phyloP scores from a whole-genome alignment of 1,140 invertebrate species.

The Alviniconcha marisindica region DNA sequence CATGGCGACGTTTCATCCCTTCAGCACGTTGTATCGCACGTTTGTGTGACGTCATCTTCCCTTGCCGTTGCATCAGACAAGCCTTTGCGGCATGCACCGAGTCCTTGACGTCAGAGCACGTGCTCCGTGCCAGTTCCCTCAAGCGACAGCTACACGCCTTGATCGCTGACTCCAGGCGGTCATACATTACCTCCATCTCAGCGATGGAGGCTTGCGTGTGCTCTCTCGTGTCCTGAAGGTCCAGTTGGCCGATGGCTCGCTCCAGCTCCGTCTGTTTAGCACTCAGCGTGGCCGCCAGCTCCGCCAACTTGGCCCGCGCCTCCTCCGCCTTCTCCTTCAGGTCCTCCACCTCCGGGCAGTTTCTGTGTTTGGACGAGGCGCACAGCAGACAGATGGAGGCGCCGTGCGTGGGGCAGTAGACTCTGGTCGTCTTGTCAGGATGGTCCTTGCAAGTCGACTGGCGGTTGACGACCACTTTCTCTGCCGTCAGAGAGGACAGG shows the following conservation, averaged over 20 bases:
- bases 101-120: background rate
- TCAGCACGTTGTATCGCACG: background rate
- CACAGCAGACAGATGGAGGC: constrained; percentile 7
- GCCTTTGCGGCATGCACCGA: background rate
- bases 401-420: constrained; percentile 17
- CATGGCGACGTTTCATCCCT: background rate
- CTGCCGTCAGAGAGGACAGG: constrained; percentile 2
- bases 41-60: constrained; percentile 5
- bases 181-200: constrained; percentile 1
- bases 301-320: background rate
- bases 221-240: background rate
- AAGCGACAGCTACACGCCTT: background rate
- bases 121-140: background rate
- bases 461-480: background rate
- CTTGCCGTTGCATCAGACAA: background rate
- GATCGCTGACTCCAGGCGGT: background rate
- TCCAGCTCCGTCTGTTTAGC: background rate
- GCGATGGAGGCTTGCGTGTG: background rate
- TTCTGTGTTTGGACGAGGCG: constrained; percentile 7
- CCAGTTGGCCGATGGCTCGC: constrained; percentile 3
- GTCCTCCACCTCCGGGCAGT: background rate
- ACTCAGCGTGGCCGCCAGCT: background rate
- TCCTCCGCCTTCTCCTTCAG: background rate
- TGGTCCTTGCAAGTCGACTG: background rate
- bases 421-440: background rate